Evolutionary conservation across 2,113 vertebrate species (phyloP).

Genomic region (Cheirogaleus medius): DNA sequence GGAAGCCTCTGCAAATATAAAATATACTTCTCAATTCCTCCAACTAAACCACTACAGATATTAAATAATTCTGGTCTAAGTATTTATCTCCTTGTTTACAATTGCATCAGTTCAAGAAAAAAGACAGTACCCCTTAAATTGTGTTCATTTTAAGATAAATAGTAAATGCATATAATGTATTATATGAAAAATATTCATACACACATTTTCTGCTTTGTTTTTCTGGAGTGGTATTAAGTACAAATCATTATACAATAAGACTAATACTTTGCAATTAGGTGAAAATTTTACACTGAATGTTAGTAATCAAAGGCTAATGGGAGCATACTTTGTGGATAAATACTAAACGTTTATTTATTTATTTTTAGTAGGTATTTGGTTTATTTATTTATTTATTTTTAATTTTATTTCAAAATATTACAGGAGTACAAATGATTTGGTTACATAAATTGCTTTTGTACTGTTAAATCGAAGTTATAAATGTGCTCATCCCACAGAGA

Average conservation of each 20-base stretch:
- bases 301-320: not conserved
- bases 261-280: not conserved
- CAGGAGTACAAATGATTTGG: too few relatives aligned
- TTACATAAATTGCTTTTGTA: too few relatives aligned
- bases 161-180: not conserved
- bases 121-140: not conserved
- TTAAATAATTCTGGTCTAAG: not conserved
- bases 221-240: not conserved
- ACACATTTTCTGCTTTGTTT: not conserved
- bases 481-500: too few relatives aligned
- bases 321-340: not conserved
- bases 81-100: not conserved
- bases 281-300: not conserved
- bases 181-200: not conserved
- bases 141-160: not conserved
- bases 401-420: too few relatives aligned
- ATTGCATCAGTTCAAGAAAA: not conserved
- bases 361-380: too few relatives aligned
- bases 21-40: not conserved
- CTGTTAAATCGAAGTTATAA: too few relatives aligned
- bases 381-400: too few relatives aligned
- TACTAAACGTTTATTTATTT: not conserved
- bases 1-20: not conserved
- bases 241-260: not conserved
- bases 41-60: not conserved